phyloP scores from a whole-genome alignment of 2,113 vertebrate genomes.

The Crotophaga sulcirostris region DNA sequence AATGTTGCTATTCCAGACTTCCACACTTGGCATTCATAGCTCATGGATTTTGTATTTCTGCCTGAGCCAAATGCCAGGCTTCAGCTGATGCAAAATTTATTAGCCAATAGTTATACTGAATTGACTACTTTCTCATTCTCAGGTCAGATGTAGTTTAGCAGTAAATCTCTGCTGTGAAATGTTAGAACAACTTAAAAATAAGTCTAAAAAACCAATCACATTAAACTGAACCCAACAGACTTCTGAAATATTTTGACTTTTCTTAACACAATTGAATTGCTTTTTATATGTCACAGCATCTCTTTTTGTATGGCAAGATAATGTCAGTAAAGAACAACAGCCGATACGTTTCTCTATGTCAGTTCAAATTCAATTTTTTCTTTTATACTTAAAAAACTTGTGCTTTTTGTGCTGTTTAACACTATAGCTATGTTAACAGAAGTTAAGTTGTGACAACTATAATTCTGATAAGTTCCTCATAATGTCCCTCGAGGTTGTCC shows the following conservation, averaged over 20 bases:
- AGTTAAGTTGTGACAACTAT: background rate
- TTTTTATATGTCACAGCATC: background rate
- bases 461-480: background rate
- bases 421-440: background rate
- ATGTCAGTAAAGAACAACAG: background rate
- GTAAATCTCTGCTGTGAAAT: conserved; percentile 73
- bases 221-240: conserved; percentile 1
- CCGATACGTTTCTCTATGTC: background rate
- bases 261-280: background rate
- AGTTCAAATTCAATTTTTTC: background rate
- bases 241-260: conserved; percentile 25
- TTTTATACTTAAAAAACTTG: background rate
- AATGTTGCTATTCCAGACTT: background rate
- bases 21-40: conserved; percentile 4
- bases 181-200: conserved; percentile 81
- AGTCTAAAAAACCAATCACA: conserved; percentile 39
- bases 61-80: background rate
- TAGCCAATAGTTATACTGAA: conserved; percentile 7
- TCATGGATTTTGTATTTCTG: background rate
- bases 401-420: background rate
- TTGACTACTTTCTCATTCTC: conserved; percentile 20
- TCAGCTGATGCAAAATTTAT: conserved; percentile 20
- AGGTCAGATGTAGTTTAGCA: conserved; percentile 29
- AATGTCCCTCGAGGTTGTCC: background rate
- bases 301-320: background rate